Percentiles rank a stretch among this genome's conserved stretches.
Conservation (phyloP, 2,797 vertebrate genomes). For the Eremophila alpestris region DNA sequence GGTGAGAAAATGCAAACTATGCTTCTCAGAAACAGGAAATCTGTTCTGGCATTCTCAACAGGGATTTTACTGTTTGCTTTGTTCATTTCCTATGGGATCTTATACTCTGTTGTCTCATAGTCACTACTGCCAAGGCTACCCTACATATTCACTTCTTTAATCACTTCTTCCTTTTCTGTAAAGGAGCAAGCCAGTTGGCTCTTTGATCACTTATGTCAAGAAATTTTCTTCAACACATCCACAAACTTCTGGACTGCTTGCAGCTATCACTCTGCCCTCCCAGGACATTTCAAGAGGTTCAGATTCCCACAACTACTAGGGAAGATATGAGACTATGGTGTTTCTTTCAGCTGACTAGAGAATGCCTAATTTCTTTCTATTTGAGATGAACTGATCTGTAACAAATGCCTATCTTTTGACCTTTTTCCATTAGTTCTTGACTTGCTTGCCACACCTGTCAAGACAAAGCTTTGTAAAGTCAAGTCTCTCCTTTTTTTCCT, state of each 20-base stretch:
- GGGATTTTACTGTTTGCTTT: neutral
- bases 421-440: neutral
- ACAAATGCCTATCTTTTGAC: neutral
- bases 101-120: neutral
- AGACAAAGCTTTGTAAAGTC: neutral
- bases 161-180: neutral
- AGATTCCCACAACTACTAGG: neutral
- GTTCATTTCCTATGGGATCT: neutral
- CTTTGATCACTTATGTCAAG: neutral
- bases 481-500: neutral
- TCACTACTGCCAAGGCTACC: neutral
- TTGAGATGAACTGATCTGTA: neutral
- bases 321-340: neutral
- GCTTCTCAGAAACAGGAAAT: neutral
- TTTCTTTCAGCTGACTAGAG: neutral
- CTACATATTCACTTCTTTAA: neutral
- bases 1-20: neutral
- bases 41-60: neutral
- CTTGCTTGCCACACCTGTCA: neutral
- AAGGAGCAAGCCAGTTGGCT: neutral
- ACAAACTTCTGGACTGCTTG: neutral
- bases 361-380: neutral
- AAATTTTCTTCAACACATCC: neutral
- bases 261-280: neutral
- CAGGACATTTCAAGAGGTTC: neutral